Percentiles rank a stretch among this genome's conserved stretches.
These are phyloP conservation scores for Crypturellus undulatus DNA, from an alignment of 2,113 vertebrate species.

Conservation along the genomic window DNA sequence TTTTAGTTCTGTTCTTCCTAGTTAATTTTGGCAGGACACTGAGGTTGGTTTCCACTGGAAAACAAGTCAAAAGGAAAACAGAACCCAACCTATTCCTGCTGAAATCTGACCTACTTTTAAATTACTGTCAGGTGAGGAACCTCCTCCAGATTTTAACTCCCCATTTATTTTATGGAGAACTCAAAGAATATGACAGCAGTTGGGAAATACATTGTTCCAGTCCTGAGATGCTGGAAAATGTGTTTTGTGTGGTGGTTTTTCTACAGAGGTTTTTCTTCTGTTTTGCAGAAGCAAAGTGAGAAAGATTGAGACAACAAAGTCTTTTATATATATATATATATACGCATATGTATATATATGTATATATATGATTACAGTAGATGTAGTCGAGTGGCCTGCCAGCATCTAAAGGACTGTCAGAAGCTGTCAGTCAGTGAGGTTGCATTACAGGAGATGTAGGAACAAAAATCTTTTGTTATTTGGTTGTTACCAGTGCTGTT, in stretches of 20 bases:
- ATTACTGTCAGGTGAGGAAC: slow-evolving; percentile 65
- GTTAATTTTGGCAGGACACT: slow-evolving; percentile 46
- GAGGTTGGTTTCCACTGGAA: slow-evolving; percentile 58
- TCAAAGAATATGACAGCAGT: not conserved
- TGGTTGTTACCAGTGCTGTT: not conserved
- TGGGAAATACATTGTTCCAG: slow-evolving; percentile 29
- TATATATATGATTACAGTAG: not conserved
- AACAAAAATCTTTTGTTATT: not conserved
- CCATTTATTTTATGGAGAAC: not conserved
- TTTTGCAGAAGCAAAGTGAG: not conserved
- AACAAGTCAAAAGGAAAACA: slow-evolving; percentile 57
- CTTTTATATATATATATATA: too few species aligned
- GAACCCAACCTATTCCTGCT: slow-evolving; percentile 35
- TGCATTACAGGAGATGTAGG: not conserved
- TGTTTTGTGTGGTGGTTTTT: not conserved
- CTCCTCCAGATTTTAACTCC: slow-evolving; percentile 50
- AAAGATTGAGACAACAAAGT: not conserved
- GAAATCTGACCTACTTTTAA: slow-evolving; percentile 65
- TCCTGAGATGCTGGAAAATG: slow-evolving; percentile 4
- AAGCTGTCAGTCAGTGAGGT: not conserved
- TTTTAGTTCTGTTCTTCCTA: slow-evolving; percentile 48
- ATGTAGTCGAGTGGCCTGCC: not conserved
- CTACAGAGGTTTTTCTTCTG: not conserved
- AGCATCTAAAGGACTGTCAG: not conserved
- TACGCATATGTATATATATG: too few species aligned